phyloP scores from a whole-genome alignment of 2,888 invertebrate genomes.

The Acanthosoma haemorrhoidale region DNA sequence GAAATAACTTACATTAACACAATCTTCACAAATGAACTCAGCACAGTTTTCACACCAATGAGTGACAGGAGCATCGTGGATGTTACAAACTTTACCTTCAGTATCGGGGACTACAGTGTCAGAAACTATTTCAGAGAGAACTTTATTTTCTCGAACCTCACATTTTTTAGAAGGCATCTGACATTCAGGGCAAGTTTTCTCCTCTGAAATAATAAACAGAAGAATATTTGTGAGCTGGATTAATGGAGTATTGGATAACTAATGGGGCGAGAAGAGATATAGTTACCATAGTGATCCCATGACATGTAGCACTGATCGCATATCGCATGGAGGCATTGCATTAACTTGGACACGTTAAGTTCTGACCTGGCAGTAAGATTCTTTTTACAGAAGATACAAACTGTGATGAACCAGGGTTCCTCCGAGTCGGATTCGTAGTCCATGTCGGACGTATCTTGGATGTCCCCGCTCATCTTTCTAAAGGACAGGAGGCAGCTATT shows the following conservation, averaged over 20 bases:
- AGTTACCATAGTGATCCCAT: conserved; percentile 13
- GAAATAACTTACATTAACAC: conserved; percentile 55
- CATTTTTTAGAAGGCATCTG: conserved; percentile 18
- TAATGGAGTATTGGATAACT: background rate
- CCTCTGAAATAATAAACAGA: background rate
- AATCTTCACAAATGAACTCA: conserved; percentile 87
- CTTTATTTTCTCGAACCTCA: conserved; percentile 24
- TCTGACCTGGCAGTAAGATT: conserved; percentile 6
- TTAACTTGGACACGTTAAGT: conserved; percentile 16
- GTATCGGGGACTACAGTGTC: conserved; percentile 19
- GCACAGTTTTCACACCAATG: conserved; percentile 87
- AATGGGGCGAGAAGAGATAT: no score
- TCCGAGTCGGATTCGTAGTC: conserved; percentile 2
- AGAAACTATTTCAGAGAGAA: conserved; percentile 19
- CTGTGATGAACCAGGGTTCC: conserved; percentile 23
- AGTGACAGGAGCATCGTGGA: conserved; percentile 79
- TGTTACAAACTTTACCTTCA: conserved; percentile 53
- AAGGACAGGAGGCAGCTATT: no score
- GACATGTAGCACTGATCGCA: background rate
- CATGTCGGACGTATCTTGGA: background rate
- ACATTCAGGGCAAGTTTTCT: conserved; percentile 22
- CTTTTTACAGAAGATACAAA: conserved; percentile 24
- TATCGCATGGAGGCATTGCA: conserved; percentile 17
- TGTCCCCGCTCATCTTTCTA: conserved; percentile 24
- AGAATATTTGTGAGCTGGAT: background rate